Evolutionary conservation across 2,113 vertebrate species (phyloP), one percentile per base, ranked within the genome.

Genomic region (Aplodontia rufa): DNA sequence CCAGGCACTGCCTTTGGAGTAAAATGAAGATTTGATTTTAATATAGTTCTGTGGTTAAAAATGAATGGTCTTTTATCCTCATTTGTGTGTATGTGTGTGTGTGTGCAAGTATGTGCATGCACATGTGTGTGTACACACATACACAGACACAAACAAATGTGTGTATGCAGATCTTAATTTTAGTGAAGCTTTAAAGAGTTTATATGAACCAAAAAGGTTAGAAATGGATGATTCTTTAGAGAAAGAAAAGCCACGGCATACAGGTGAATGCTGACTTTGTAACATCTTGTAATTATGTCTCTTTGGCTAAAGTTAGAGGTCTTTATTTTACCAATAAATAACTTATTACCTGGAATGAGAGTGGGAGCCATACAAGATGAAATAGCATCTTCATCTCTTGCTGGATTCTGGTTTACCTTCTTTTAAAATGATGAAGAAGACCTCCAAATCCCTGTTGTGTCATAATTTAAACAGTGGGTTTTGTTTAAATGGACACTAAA

Each of bases 381-480:
- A 97, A 96, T 96, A 95, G 3, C 72, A 90, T 22, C 80, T 96
- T 90, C 90, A 90, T 79, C 68, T 96, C 64, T 49, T 81, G 55
- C 96, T 97, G 93, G 92, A 96, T 88, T 97, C 96, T 97, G 72
- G 53, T 80, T 95, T 96, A 84, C 79, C 95, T 97, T 94, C 94
- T 96, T 83, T 95, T 95, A 94, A 94, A 97, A 93, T 90, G 74
- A 37, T 76, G 62, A 95, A 68, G 79, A 97, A 93, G 95, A 96
- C 40, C 88, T 78, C 86, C 91, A 55, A 81, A 76, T 96, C 96
- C 85, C n/a, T 95, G 51, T 64, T 94, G 0, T 97, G 97, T 97
- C 98, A 74, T 95, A 87, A 96, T 88, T 97, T 97, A 95, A 97
- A 89, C 71, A 96, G 96, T 98, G 74, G 55, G 78, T 94, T 97